Percentiles rank a stretch among this genome's conserved stretches.
Evolutionary conservation across 2,113 vertebrate species (phyloP).

Genomic region (Uropsilus gracilis): DNA sequence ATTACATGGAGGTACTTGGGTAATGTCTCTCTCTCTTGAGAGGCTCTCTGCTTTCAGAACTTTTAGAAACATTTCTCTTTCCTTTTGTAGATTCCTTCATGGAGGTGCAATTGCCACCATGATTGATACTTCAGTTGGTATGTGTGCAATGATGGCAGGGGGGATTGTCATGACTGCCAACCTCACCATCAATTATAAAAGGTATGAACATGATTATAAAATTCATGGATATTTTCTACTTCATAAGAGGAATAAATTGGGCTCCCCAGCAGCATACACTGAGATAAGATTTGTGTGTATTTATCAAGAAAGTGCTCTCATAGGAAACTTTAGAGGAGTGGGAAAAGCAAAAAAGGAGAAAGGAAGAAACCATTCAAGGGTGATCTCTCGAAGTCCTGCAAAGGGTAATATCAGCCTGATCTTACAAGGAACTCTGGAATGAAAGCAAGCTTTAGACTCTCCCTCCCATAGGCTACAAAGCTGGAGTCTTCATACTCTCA

Average conservation of each 20-base stretch:
- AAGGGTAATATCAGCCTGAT: background rate
- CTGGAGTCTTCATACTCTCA: background rate
- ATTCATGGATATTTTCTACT: background rate
- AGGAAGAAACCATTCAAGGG: background rate
- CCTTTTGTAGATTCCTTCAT: conserved; percentile 49
- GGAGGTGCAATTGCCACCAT: conserved; percentile 69
- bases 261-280: background rate
- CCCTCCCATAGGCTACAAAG: background rate
- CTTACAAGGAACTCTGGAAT: background rate
- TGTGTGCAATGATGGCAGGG: fast-evolving
- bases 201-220: too few relatives aligned
- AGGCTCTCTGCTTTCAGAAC: background rate
- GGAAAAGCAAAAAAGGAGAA: background rate
- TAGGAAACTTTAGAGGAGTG: background rate
- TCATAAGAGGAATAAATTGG: background rate
- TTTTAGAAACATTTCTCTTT: background rate
- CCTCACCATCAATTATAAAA: conserved; percentile 73
- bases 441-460: background rate
- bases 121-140: background rate
- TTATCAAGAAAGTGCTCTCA: background rate
- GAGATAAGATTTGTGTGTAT: background rate
- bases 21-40: background rate
- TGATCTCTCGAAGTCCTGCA: background rate
- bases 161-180: conserved; percentile 50
- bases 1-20: background rate